These are phyloP conservation scores for Dynastes maya DNA, from an alignment of 2,888 invertebrate species.

Conservation along the genomic window DNA sequence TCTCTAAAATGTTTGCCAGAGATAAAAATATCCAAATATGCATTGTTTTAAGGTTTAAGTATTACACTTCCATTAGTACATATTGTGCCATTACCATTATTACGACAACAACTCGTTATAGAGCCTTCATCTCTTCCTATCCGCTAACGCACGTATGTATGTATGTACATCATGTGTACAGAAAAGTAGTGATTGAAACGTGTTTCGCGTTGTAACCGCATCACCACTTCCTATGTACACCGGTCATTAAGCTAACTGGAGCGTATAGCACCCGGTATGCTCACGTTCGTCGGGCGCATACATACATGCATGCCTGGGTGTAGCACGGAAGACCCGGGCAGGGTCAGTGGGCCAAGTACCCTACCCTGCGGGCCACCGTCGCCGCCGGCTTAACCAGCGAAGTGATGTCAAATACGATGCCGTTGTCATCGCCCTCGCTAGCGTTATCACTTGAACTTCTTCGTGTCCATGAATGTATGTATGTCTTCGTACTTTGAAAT, in stretches of 20 bases:
- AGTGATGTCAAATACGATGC: neutral
- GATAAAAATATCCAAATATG: too few species aligned
- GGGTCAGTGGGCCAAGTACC: conserved; percentile 53
- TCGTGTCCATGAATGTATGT: conserved; percentile 4
- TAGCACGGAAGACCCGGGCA: conserved; percentile 45
- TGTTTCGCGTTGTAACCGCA: conserved; percentile 9
- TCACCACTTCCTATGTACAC: conserved; percentile 8
- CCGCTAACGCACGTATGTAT: too few species aligned
- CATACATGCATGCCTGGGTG: neutral
- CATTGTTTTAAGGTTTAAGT: too few species aligned
- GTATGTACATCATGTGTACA: too few species aligned
- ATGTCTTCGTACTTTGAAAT: too few species aligned
- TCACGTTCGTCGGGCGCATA: conserved; percentile 17
- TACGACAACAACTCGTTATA: too few species aligned
- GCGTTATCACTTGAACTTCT: conserved; percentile 7
- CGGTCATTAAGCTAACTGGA: conserved; percentile 17
- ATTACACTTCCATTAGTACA: too few species aligned
- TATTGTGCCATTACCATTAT: too few species aligned
- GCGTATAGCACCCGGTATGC: conserved; percentile 22
- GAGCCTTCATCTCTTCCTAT: too few species aligned
- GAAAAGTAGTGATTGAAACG: neutral
- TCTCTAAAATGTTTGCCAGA: too few species aligned
- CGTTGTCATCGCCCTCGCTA: neutral
- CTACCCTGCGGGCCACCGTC: conserved; percentile 44
- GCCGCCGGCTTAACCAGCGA: conserved; percentile 27